Percentiles rank a stretch among this genome's conserved stretches.
phyloP scores from a whole-genome alignment of 2,888 invertebrate species.

The Cotesia congregata region DNA sequence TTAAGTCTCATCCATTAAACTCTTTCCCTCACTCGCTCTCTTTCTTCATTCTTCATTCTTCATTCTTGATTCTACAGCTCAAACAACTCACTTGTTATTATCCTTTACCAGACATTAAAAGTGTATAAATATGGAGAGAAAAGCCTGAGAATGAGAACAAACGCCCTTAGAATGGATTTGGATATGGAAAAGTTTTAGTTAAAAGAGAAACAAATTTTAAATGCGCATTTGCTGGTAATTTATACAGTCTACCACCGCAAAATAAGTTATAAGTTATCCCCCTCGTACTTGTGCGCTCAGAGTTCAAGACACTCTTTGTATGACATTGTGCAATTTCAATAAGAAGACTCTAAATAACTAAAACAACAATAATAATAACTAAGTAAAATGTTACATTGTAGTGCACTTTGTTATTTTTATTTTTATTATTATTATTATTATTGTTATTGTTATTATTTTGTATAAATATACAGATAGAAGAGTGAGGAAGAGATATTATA shows the following conservation, averaged over 20 bases:
- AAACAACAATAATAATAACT: background rate
- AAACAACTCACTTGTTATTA: conserved; percentile 1
- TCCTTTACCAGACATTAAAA: conserved; percentile 22
- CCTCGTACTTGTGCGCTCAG: conserved; percentile 42
- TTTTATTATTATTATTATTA: no score
- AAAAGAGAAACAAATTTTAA: conserved; percentile 20
- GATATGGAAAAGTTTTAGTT: background rate
- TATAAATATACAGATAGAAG: no score
- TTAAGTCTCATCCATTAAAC: background rate
- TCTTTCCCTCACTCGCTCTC: background rate
- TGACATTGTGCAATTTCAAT: background rate
- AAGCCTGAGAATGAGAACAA: conserved; percentile 14
- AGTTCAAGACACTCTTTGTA: conserved; percentile 21
- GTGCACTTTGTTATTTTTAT: background rate
- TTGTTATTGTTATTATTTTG: no score
- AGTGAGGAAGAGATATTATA: background rate
- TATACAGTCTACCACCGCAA: conserved; percentile 56
- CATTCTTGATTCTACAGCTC: background rate
- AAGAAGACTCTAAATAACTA: background rate
- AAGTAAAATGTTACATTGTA: background rate
- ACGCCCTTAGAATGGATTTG: background rate
- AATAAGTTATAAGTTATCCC: conserved; percentile 57
- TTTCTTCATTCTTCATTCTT: conserved; percentile 7
- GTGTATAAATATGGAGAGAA: conserved; percentile 17
- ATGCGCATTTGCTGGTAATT: conserved; percentile 58